These are phyloP conservation scores for Brachypteracias leptosomus DNA, from an alignment of 2,113 vertebrate genomes.

Conservation along the genomic window DNA sequence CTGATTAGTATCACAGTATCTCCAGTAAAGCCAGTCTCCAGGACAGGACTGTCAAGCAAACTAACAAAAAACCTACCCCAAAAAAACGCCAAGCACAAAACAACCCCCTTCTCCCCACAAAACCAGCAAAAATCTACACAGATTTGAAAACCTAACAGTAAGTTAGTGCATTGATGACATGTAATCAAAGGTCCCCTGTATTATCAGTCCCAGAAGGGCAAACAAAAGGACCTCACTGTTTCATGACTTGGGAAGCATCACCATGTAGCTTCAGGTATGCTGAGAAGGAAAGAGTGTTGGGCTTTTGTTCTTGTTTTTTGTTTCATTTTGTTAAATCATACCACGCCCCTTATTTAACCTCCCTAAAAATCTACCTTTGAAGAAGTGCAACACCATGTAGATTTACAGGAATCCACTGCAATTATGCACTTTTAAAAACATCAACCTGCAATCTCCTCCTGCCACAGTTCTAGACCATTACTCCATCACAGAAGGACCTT, in stretches of 20 bases:
- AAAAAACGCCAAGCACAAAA: background rate
- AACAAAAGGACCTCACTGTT: background rate
- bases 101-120: background rate
- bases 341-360: background rate
- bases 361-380: background rate
- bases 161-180: background rate
- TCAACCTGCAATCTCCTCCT: background rate
- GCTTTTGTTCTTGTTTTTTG: background rate
- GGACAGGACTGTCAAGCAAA: background rate
- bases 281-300: background rate
- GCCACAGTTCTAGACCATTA: background rate
- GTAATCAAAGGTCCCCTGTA: background rate
- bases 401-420: background rate
- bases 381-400: background rate
- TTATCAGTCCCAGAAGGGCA: background rate
- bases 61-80: background rate
- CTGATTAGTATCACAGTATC: background rate
- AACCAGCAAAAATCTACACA: background rate
- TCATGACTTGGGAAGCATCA: background rate
- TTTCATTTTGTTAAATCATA: background rate
- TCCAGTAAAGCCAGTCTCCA: background rate
- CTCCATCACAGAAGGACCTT: background rate
- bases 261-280: background rate
- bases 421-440: background rate
- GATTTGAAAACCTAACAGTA: background rate